Evolutionary conservation across 2,888 invertebrate species (phyloP).

Genomic region (Pherbina coryleti): DNA sequence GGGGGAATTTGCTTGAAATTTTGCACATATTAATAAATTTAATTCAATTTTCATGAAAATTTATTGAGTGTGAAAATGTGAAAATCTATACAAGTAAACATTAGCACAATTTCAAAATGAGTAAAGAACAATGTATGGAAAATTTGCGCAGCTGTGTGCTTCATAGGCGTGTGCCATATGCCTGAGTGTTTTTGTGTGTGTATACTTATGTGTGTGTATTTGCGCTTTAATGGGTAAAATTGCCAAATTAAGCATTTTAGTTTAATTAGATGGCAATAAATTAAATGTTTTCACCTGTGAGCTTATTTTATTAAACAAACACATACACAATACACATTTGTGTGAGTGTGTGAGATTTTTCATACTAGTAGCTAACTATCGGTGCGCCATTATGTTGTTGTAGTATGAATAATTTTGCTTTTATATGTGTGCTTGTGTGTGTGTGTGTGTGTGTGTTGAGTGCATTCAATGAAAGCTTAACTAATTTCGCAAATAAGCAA

Average conservation of each 20-base stretch:
- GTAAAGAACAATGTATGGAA: no score
- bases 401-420: not conserved
- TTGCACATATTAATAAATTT: conserved; percentile 6
- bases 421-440: not conserved
- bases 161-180: not conserved
- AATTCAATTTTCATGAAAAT: conserved; percentile 25
- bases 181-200: not conserved
- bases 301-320: conserved; percentile 1
- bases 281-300: conserved; percentile 3
- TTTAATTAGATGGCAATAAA: conserved; percentile 28
- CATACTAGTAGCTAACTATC: no score
- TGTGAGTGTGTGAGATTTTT: no score
- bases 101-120: no score
- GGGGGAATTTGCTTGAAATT: not conserved
- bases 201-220: not conserved
- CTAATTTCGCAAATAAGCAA: conserved; percentile 28
- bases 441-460: not conserved
- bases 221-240: not conserved
- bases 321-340: not conserved
- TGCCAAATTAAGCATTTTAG: conserved; percentile 30
- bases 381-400: not conserved
- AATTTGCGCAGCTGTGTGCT: no score
- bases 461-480: not conserved
- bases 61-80: conserved; percentile 25
- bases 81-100: not conserved